phyloP scores from a whole-genome alignment of 2,113 vertebrate genomes.

The Neoarius graeffei region DNA sequence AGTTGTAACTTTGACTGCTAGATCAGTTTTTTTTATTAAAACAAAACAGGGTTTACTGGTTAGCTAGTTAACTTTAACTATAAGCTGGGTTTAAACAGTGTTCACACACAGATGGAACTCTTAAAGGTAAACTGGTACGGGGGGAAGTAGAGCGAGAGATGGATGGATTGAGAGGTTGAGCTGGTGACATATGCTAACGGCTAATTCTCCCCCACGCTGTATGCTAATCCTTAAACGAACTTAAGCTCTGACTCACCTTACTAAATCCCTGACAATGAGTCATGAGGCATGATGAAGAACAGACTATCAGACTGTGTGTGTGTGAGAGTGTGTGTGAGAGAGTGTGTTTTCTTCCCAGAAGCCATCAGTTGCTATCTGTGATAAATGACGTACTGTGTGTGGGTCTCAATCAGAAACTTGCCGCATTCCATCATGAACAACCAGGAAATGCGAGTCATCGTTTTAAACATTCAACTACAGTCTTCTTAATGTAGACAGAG shows the following conservation, averaged over 20 bases:
- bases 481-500: background rate
- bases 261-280: background rate
- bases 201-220: background rate
- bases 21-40: background rate
- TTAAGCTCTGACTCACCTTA: constrained; percentile 23
- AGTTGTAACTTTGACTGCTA: background rate
- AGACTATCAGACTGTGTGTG: constrained; percentile 4
- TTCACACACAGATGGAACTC: background rate
- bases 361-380: background rate
- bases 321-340: constrained; percentile 8
- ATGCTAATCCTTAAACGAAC: constrained; percentile 19
- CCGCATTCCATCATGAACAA: background rate
- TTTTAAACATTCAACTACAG: background rate
- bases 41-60: background rate
- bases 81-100: background rate
- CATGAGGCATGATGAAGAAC: background rate
- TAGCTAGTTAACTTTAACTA: background rate
- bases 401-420: background rate
- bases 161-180: background rate
- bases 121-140: no score
- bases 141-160: background rate
- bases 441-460: background rate
- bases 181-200: background rate
- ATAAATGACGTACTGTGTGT: background rate
- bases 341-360: background rate